Evolutionary conservation across 2,888 invertebrate species (phyloP), one percentile per base, ranked within the genome.

Genomic region (Adelphocoris suturalis): DNA sequence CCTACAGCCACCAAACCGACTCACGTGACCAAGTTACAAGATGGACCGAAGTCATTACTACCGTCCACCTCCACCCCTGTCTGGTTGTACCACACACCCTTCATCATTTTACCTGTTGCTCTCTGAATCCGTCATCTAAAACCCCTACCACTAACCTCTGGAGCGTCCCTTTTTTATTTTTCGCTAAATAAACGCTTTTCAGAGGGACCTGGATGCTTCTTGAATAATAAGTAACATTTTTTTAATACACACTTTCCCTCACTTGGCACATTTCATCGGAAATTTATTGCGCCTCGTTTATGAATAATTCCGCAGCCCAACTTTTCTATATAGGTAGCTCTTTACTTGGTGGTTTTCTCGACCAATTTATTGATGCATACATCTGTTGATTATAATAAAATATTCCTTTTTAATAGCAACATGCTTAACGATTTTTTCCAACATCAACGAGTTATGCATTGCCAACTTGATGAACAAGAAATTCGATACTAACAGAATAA

Each of bases 41-140:
- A 55, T 55, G 61, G 61, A 85, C 28, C 61, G 61, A n/a, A 85
- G 85, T 85, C 57, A 85, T 85, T 55, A 28, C 57, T 48, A 27
- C 55, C 55, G 14, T 52, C 82, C 52, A 19, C 12, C 47, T 16
- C 37, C 76, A 12, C 76, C 14, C 76, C 37, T 28, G 28, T 37
- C 81, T 52, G 68, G 14, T n/a, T 19, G 61, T 19, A 19, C 19
- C 52, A 47, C 82, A 37, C 52, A 19, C 48, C 48, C 52, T 52
- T 82, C 82, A 23, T 82, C 82, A 82, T 82, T 82, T 82, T 82
- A 82, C 82, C 82, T 82, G 82, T 82, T 82, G 82, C 82, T 82
- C 27, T 19, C 55, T 4, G 27, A 23, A 82, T 82, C 55, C 82
- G 82, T 52, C 82, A 82, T 82, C 46, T 47, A 46, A 47, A 28